Base-by-base conservation (phyloP, 2,113 vertebrate species). In the Cygnus atratus region DNA sequence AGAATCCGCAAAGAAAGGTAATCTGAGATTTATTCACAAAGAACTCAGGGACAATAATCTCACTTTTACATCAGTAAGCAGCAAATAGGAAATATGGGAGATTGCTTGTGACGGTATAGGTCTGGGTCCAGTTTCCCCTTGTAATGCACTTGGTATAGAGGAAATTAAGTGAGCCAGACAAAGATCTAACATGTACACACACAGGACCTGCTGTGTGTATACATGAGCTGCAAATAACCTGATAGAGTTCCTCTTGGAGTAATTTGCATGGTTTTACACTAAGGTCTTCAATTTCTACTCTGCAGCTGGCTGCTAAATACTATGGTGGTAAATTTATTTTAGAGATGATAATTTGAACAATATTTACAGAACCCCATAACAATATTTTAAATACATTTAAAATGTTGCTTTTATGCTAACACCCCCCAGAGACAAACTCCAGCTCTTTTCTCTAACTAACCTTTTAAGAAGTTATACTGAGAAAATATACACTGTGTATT, bases 361-460 rank as follows among this genome's bases (percentile, higher is more conserved):
- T 87, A 90, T 83, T 90, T 93, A 91, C 48, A 82, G 66, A 66
- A 65, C 39, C 31, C 3, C 88, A 81, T 67, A 8, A 10, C 25
- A 91, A 14, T 87, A 95, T 89, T 94, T 81, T 78, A 89, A 91
- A 67, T 8, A 55, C 5, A 87, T 55, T 59, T 71, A 28, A 87
- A 84, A 84, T 50, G 67, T 11, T 55, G 15, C 5, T 24, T 75
- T 91, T 43, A 33, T 93, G 29, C 35, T 87, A 52, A 46, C 25
- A 78, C 20, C 22, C 84, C 16, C 21, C 29, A 75, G 76, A 71
- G 28, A 68, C 2, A 37, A 65, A 77, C 18, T 18, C 11, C 50
- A 52, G 15, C 4, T 86, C 14, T 88, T 65, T 72, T 59, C 37
- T 76, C 58, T 52, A 88, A 48, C 77, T 17, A 25, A 46, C 7